A percentile compares a stretch with the other conserved stretches of the same genome.
Evolutionary conservation across 2,113 vertebrate genomes (phyloP).

Genomic region (Desmodus rotundus): DNA sequence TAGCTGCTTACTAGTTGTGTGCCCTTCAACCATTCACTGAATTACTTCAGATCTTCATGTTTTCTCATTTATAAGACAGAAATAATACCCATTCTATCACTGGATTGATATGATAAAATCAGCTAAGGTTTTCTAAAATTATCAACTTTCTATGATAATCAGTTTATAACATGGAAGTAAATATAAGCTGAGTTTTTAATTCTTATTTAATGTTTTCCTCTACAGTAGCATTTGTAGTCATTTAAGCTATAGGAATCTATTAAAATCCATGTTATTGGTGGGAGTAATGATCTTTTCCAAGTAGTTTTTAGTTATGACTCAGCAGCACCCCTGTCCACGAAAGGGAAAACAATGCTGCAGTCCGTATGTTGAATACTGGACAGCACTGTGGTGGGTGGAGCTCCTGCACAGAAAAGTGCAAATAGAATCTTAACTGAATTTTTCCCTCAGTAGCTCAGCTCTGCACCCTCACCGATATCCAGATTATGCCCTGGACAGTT

Average conservation of each 20-base stretch:
- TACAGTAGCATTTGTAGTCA: background rate
- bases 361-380: background rate
- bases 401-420: background rate
- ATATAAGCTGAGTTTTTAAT: background rate
- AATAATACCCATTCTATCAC: background rate
- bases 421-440: background rate
- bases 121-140: background rate
- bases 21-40: background rate
- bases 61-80: constrained; percentile 10
- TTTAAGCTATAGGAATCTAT: background rate
- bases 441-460: background rate
- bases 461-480: background rate
- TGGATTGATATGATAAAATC: background rate
- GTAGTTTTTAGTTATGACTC: background rate
- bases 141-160: background rate
- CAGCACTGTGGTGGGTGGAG: background rate
- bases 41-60: background rate
- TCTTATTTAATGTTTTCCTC: background rate
- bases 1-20: background rate
- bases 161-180: background rate
- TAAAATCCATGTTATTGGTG: background rate
- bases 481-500: background rate
- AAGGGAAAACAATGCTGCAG: background rate
- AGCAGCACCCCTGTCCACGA: background rate
- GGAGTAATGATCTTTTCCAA: background rate